Evolutionary conservation across 2,113 vertebrate genomes (phyloP), one percentile per base, ranked within the genome.

Genomic region (Trematocara stigmaticum): DNA sequence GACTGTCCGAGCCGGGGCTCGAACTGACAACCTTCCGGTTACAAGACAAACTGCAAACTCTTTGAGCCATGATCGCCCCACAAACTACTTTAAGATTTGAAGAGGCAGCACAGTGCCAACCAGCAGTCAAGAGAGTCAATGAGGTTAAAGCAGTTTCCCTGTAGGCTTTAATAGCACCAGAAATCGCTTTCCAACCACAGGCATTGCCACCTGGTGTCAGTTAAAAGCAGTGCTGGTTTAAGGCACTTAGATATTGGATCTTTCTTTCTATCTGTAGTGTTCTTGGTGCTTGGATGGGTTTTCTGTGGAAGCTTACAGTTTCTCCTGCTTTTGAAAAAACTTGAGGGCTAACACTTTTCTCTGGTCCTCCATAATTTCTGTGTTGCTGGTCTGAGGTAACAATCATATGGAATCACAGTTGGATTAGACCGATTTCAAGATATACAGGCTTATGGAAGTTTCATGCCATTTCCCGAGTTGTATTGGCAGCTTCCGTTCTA

Each of bases 401-500:
- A 15, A n/a, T 31, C 13, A 26, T 31, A n/a, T 13, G 34, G 71
- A 76, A 18, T 53, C 5, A 26, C 29, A 26, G n/a, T 47, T 38
- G 23, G 45, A 51, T 31, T 12, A 51, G 6, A 51, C 26, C 0
- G 10, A 76, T 76, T 76, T 40, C 23, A 15, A 47, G 29, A 10
- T 12, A 57, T 29, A 45, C 59, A 11, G 26, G 29, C 64, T 29
- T 79, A 81, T 40, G 47, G 52, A 66, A 78, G 56, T 78, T 80
- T 57, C 16, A 5, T 74, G 56, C 38, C 51, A 8, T 69, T 82
- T 64, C 52, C 42, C n/a, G 38, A 83, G 31, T 12, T 26, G 38
- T 13, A 49, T 76, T 49, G 47, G 56, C 84, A 18, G 85, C 88
- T 91, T 86, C 84, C 59, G 78, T 88, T 86, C 84, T 23, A 9